Evolutionary conservation across 2,888 invertebrate species (phyloP).

Genomic region (Apamea epomidion): DNA sequence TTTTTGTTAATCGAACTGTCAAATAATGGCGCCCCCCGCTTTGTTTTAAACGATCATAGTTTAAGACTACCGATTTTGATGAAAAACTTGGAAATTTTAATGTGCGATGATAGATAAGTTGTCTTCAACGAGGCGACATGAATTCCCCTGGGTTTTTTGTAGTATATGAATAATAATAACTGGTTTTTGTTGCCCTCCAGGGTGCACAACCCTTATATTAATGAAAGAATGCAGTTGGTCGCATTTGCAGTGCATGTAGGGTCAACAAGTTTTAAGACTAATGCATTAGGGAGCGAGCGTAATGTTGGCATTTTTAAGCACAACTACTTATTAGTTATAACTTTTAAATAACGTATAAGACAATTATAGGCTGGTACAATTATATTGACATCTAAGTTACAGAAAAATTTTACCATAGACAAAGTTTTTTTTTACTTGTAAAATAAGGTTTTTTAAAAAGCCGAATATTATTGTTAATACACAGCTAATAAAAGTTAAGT

Average conservation of each 20-base stretch:
- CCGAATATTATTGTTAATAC: constrained; percentile 14
- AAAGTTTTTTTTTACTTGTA: background rate
- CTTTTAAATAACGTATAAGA: constrained; percentile 5
- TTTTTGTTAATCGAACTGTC: constrained; percentile 76
- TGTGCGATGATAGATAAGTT: constrained; percentile 82
- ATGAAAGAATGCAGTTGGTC: constrained; percentile 87
- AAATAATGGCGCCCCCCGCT: constrained; percentile 81
- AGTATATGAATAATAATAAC: constrained; percentile 86
- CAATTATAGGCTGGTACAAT: background rate
- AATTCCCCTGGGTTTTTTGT: constrained; percentile 77
- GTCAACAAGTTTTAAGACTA: constrained; percentile 83
- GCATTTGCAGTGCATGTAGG: constrained; percentile 81
- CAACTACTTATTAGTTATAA: constrained; percentile 35
- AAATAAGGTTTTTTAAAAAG: background rate
- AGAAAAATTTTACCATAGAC: background rate
- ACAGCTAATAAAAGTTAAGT: constrained; percentile 54
- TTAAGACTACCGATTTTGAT: constrained; percentile 76
- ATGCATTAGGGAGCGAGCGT: constrained; percentile 70
- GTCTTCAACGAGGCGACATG: constrained; percentile 79
- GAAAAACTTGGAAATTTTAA: constrained; percentile 74
- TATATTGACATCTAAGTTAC: background rate
- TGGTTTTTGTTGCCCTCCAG: constrained; percentile 84
- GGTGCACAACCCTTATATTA: constrained; percentile 86
- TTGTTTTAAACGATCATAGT: constrained; percentile 81
- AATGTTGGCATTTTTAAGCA: constrained; percentile 40